phyloP scores from a whole-genome alignment of 2,797 vertebrate genomes.

The Mormyrus hasselquistii region DNA sequence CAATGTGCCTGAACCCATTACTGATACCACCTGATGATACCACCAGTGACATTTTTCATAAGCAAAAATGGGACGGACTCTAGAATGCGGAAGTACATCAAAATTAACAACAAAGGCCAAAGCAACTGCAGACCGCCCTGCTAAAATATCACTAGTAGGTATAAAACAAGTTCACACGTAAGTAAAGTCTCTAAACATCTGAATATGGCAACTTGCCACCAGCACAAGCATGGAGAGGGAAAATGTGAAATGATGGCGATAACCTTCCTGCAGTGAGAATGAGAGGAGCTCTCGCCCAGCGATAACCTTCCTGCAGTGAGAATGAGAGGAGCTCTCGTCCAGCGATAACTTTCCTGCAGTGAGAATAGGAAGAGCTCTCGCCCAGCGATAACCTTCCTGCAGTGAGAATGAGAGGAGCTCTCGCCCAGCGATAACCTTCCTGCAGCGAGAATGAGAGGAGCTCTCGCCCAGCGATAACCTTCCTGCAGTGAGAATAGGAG shows the following conservation, averaged over 20 bases:
- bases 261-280: not conserved
- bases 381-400: not conserved
- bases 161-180: not conserved
- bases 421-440: not conserved
- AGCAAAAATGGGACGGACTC: not conserved
- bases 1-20: not conserved
- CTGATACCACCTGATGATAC: not conserved
- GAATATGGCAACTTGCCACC: not conserved
- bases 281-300: no score
- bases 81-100: not conserved
- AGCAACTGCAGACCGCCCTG: not conserved
- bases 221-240: not conserved
- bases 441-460: not conserved
- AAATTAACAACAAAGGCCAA: not conserved
- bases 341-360: not conserved
- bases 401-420: not conserved
- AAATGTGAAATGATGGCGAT: not conserved
- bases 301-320: not conserved
- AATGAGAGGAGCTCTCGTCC: not conserved
- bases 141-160: not conserved
- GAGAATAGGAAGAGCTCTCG: not conserved
- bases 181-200: not conserved
- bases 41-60: not conserved
- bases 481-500: not conserved
- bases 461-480: not conserved